Base-by-base conservation (phyloP, 2,113 vertebrate species). In the Spilogale gracilis region DNA sequence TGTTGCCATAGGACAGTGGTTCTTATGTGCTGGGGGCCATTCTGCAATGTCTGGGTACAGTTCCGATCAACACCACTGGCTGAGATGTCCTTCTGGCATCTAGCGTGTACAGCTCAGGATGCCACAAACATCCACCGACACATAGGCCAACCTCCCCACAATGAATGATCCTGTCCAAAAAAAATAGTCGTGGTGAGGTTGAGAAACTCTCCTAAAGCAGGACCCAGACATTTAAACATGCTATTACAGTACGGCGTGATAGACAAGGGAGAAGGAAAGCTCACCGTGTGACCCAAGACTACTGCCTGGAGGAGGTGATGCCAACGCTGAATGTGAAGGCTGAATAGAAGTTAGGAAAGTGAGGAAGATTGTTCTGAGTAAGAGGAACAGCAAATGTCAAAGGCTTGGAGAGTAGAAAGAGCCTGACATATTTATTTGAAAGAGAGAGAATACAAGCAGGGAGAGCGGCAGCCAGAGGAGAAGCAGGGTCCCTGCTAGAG, bases 41-140 rank as follows among this genome's bases (percentile, higher is more conserved):
- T 25, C 18, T 32, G 25, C 50, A 13, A 30, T 27, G 63, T 63
- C 63, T 54, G 50, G 65, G 48, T 30, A 78, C 10, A 54, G 71
- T 97, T 95, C 54, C 58, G 54, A 65, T 60, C 16, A 12, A 89
- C 52, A 83, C 45, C 54, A 4, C 32, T 65, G 30, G 54, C 30
- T 27, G 4, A 6, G 5, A 21, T 5, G 17, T 71, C 52, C 21
- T 43, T 5, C 10, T 23, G 67, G 18, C 27, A 30, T 25, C 21
- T 9, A 3, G 3, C 30, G 13, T 32, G 6, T 25, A 20, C 4
- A 30, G 43, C 71, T 16, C 12, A n/a, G 67, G 52, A 14, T 9
- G 16, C 17, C 0, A 0, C 56, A 9, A 73, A 9, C 56, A 56
- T 9, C 43, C 74, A 27, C 14, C 4, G 4, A 2, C 2, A 9